Evolutionary conservation across 2,888 invertebrate species (phyloP).

Genomic region (Epinotia nisella): DNA sequence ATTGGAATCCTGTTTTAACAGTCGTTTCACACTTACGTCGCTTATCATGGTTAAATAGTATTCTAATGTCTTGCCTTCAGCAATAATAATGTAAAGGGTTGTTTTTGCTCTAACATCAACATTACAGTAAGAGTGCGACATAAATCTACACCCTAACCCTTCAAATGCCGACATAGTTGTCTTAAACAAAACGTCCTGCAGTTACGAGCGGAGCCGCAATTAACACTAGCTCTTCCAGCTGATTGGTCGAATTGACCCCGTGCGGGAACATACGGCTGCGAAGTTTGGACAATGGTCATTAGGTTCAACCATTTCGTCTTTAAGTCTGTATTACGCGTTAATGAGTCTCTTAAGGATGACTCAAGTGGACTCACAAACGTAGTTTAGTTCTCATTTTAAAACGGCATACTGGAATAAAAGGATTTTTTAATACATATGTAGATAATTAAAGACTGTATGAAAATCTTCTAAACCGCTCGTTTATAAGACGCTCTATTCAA

Average conservation of each 20-base stretch:
- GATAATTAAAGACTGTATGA: too few species aligned
- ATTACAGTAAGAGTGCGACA: not conserved
- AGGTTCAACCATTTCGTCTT: not conserved
- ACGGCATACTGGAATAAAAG: too few species aligned
- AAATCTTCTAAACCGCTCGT: too few species aligned
- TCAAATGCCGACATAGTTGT: slow-evolving; percentile 38
- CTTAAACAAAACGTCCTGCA: slow-evolving; percentile 33
- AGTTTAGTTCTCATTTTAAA: too few species aligned
- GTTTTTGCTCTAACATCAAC: not conserved
- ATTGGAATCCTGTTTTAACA: too few species aligned
- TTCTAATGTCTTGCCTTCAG: not conserved
- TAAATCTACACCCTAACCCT: slow-evolving; percentile 29
- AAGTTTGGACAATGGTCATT: not conserved
- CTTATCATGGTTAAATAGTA: not conserved
- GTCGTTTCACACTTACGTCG: not conserved
- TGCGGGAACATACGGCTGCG: slow-evolving; percentile 15
- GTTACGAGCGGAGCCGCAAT: slow-evolving; percentile 34
- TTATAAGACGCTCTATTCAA: too few species aligned
- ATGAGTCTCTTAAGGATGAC: too few species aligned
- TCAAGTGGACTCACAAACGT: too few species aligned
- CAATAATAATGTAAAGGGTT: not conserved
- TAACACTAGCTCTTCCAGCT: slow-evolving; percentile 40
- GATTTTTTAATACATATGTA: too few species aligned
- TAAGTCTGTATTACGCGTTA: too few species aligned
- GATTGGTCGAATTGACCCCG: slow-evolving; percentile 42